Conservation (phyloP, 2,113 vertebrate species). For the Sialia sialis region DNA sequence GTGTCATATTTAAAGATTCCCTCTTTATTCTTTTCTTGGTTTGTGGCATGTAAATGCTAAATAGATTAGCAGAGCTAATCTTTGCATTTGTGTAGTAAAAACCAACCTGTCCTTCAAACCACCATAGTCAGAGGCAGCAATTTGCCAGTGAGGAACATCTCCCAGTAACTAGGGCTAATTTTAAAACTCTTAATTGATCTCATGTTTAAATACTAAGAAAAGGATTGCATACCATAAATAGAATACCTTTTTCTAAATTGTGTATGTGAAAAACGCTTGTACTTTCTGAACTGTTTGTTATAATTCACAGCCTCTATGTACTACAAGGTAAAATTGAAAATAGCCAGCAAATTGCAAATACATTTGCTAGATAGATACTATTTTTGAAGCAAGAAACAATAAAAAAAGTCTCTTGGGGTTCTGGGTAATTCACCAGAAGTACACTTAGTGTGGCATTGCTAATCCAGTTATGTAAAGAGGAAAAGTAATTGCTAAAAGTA, state of each 20-base stretch:
- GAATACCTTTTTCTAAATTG: background rate
- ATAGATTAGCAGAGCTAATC: background rate
- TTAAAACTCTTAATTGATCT: background rate
- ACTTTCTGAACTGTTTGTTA: background rate
- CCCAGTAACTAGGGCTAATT: background rate
- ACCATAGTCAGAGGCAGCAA: background rate
- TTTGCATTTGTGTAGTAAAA: background rate
- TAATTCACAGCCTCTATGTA: background rate
- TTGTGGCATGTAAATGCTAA: background rate
- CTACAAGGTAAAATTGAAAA: background rate
- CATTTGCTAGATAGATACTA: background rate
- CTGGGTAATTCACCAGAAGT: background rate
- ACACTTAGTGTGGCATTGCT: background rate
- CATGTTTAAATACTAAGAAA: background rate
- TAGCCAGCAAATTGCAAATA: background rate
- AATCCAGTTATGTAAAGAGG: background rate
- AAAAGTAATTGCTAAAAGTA: background rate
- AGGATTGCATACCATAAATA: background rate
- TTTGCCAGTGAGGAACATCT: background rate
- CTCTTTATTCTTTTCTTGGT: background rate
- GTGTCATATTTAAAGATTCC: background rate
- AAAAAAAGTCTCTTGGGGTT: background rate
- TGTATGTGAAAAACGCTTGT: background rate
- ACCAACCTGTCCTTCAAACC: background rate
- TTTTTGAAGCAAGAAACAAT: background rate